Evolutionary conservation across 2,113 vertebrate genomes (phyloP), one percentile per base, ranked within the genome.

Genomic region (Erpornis zantholeuca): DNA sequence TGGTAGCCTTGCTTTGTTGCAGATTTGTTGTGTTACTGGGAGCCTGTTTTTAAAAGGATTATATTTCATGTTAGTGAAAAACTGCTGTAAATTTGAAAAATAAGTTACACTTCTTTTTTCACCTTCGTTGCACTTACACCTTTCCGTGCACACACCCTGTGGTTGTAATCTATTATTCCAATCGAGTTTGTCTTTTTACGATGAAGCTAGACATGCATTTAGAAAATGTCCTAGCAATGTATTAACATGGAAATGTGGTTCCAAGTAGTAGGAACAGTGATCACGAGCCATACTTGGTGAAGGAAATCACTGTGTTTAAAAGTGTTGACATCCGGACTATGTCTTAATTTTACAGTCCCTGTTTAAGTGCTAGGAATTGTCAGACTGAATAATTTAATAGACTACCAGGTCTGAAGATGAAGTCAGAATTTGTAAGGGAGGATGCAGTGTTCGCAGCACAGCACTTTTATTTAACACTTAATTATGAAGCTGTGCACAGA

Each of bases 401-500:
- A 86, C 82, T 94, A 38, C 49, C 63, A 82, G 68, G 59, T 90
- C 92, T 91, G 88, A 96, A 96, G 71, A 97, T 38, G 73, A 97
- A 97, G 88, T 89, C 85, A 79, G 93, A 60, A 95, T 97, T 95
- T 97, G 85, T 89, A 88, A 97, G 94, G 85, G 50, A 96, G 69
- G 78, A 42, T 84, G 69, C 65, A 36, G 65, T 84, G 49, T 88
- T 95, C 5, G 5, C 24, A 83, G 96, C 88, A 80, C 89, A 82
- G 76, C 79, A 86, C 66, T 97, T 97, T 87, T 93, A 90, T 95
- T 97, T 93, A 95, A 91, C 72, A 76, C 92, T 97, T 97, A 95
- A 97, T 97, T 97, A 97, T 12, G 50, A 94, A 94, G 81, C 95
- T 86, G 83, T 63, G 97, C 96, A 89, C 63, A 96, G 94, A 97